These are phyloP conservation scores for Anthophora plumipes DNA, from an alignment of 2,888 invertebrate species.

Conservation along the genomic window DNA sequence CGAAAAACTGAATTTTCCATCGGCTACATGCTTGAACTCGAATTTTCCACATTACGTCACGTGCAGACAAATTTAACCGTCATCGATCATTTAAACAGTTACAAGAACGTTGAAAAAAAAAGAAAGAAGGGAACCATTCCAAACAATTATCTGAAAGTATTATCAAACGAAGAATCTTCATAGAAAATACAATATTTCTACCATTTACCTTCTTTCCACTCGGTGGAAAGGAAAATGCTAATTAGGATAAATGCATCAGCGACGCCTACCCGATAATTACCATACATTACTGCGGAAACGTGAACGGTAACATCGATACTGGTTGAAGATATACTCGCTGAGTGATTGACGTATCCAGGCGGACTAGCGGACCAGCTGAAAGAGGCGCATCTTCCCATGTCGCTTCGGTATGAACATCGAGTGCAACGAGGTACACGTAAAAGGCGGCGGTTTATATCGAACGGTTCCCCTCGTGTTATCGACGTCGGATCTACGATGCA, in stretches of 20 bases:
- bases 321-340: conserved; percentile 37
- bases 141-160: too few species aligned
- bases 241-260: conserved; percentile 21
- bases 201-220: neutral
- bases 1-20: conserved; percentile 24
- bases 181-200: neutral
- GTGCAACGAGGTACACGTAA: conserved; percentile 36
- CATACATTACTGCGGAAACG: conserved; percentile 51
- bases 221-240: conserved; percentile 8
- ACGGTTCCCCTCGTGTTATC: conserved; percentile 60
- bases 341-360: conserved; percentile 54
- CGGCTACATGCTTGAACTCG: neutral
- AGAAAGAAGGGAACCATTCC: neutral
- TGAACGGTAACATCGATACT: conserved; percentile 27
- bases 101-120: too few species aligned
- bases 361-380: neutral
- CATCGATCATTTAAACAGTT: neutral
- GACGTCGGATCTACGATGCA: conserved; percentile 71
- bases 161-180: neutral
- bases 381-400: conserved; percentile 55
- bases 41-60: neutral
- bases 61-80: neutral
- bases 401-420: conserved; percentile 7
- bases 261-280: conserved; percentile 47
- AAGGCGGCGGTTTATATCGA: conserved; percentile 55